Evolutionary conservation across 2,888 invertebrate genomes (phyloP), one percentile per base, ranked within the genome.

Genomic region (Tortrix viridana): DNA sequence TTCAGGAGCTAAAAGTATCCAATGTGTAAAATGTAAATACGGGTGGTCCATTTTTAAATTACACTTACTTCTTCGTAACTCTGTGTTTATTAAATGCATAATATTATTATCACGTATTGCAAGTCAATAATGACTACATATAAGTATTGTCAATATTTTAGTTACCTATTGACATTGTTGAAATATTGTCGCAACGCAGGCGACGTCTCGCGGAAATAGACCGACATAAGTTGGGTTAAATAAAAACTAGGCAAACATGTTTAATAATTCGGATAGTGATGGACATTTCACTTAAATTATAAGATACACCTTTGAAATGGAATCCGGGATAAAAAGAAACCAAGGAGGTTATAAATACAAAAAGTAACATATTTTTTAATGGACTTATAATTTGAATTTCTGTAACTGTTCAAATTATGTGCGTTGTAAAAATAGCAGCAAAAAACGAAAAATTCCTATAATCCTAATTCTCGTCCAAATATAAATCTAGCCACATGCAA

Each of bases 81-180:
- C 50, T 50, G 50, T 38, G 50, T 57, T 52, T 41, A 46, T 41
- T 57, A 62, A 62, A 57, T 62, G 62, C 56, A 57, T 62, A 52
- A 62, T 26, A 62, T 46, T 52, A 62, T 46, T 62, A 61, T 61
- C 61, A 62, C 50, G 50, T 46, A 41, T 56, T 44, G 37, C 18
- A 57, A 57, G 56, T 57, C 56, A 48, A 46, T 20, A 50, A 46
- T 46, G 38, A 57, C 52, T 57, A 43, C 1, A 1, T 5, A 3
- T 32, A 32, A 2, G 44, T 62, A 62, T 62, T 62, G 46, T 52
- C 50, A 56, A 23, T 46, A n/a, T 19, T 9, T 20, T 7, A 23
- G 32, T 43, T 32, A 32, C 26, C 26, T 49, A 23, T 50, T 62
- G 54, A 60, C 19, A 41, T 26, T 23, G 32, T 23, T 19, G 6